Percentiles rank a stretch among this genome's conserved stretches.
These are phyloP conservation scores for Salminus brasiliensis DNA, from an alignment of 2,113 vertebrate genomes.

Conservation along the genomic window DNA sequence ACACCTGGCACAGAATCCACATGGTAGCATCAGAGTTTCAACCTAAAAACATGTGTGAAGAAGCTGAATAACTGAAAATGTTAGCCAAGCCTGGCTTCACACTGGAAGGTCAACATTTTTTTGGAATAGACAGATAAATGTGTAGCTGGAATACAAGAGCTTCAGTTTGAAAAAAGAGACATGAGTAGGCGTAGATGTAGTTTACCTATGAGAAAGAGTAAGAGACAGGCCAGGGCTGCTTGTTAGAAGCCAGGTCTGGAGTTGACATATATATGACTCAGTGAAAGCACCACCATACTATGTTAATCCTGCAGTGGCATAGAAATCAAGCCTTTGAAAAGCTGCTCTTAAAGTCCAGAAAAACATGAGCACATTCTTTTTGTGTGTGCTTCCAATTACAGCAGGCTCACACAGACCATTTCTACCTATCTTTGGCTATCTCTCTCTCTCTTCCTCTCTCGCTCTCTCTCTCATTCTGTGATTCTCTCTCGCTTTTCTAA, in stretches of 20 bases:
- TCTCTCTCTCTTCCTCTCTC: not conserved
- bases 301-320: slow-evolving; percentile 54
- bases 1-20: not conserved
- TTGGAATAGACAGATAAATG: slow-evolving; percentile 3
- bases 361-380: slow-evolving; percentile 58
- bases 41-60: not conserved
- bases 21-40: slow-evolving; percentile 26
- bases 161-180: not conserved
- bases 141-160: not conserved
- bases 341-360: slow-evolving; percentile 38
- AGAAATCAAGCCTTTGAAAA: slow-evolving; percentile 61
- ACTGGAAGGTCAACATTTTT: not conserved
- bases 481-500: not conserved
- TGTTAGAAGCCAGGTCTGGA: slow-evolving; percentile 32
- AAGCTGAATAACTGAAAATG: slow-evolving; percentile 19
- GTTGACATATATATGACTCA: slow-evolving; percentile 59
- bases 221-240: slow-evolving; percentile 39
- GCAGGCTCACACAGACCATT: slow-evolving; percentile 14
- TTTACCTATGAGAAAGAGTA: slow-evolving; percentile 10
- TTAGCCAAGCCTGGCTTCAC: not conserved
- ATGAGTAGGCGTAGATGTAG: too few species aligned
- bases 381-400: slow-evolving; percentile 59
- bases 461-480: not conserved
- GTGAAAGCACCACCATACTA: slow-evolving; percentile 24
- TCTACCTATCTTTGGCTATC: slow-evolving; percentile 7